A percentile compares a stretch with the other conserved stretches of the same genome.
These are phyloP conservation scores for Anguilla marmorata DNA, from an alignment of 2,797 vertebrate species.

Conservation along the genomic window DNA sequence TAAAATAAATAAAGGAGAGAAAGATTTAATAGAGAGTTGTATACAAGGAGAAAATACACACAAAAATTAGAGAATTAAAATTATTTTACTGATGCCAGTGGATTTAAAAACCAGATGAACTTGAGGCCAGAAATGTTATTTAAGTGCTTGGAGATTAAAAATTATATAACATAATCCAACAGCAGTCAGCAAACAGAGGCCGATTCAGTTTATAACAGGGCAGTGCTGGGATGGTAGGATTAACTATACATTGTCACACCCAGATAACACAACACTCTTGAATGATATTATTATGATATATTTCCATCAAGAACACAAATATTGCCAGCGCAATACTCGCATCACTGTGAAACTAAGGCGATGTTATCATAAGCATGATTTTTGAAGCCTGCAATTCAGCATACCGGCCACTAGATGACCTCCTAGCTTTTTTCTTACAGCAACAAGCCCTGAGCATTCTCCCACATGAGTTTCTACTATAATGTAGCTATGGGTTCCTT, in stretches of 20 bases:
- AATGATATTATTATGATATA: neutral
- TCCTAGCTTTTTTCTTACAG: neutral
- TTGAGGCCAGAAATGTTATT: neutral
- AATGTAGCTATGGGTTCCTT: neutral
- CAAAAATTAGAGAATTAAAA: neutral
- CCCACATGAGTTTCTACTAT: neutral
- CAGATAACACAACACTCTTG: neutral
- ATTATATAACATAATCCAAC: neutral
- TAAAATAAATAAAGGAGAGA: neutral
- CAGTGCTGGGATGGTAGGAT: neutral
- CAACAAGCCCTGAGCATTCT: neutral
- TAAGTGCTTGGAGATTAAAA: neutral
- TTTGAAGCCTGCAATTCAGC: neutral
- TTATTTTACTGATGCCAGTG: neutral
- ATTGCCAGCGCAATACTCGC: neutral
- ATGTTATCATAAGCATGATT: neutral
- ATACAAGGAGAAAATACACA: neutral
- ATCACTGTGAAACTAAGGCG: neutral
- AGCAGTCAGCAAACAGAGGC: neutral
- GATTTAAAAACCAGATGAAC: neutral
- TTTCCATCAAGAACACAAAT: neutral
- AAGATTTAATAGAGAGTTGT: neutral
- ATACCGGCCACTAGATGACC: neutral
- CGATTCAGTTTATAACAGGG: neutral
- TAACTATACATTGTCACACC: neutral